A percentile compares a stretch with the other conserved stretches of the same genome.
Conservation (phyloP, 2,888 invertebrate species). For the Anoncus sp. region DNA sequence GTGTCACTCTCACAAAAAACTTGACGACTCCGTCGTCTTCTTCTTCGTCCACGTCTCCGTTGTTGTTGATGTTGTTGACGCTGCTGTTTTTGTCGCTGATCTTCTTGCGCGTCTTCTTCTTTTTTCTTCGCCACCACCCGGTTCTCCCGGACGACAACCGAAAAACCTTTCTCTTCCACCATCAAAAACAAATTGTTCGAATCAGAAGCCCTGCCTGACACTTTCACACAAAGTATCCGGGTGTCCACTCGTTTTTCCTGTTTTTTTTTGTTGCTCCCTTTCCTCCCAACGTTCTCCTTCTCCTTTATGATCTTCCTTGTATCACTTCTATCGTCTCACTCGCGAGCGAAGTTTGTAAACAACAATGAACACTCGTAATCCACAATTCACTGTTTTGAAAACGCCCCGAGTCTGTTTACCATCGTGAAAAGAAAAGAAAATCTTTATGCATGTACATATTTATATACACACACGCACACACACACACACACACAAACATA, state of each 20-base stretch:
- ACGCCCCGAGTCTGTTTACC: slow-evolving; percentile 9
- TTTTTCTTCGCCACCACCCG: slow-evolving; percentile 45
- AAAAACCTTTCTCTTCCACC: slow-evolving; percentile 48
- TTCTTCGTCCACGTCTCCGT: slow-evolving; percentile 59
- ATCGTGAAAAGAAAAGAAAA: slow-evolving; percentile 9
- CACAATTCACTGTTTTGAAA: slow-evolving; percentile 18
- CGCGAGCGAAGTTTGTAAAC: slow-evolving; percentile 7
- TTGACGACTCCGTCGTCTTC: slow-evolving; percentile 59
- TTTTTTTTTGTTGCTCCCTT: neutral
- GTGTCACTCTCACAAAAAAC: slow-evolving; percentile 72
- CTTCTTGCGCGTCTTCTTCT: slow-evolving; percentile 8
- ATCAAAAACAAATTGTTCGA: slow-evolving; percentile 52
- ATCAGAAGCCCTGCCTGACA: slow-evolving; percentile 7
- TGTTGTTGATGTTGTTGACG: slow-evolving; percentile 54
- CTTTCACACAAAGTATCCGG: slow-evolving; percentile 19
- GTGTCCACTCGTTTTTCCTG: neutral
- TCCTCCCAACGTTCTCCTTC: neutral
- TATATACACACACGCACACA: no score
- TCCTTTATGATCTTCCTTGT: neutral
- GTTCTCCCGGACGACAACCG: slow-evolving; percentile 50
- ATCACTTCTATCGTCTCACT: slow-evolving; percentile 20
- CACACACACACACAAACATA: no score
- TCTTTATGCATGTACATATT: neutral
- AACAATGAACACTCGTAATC: slow-evolving; percentile 28
- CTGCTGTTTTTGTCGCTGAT: slow-evolving; percentile 19